Conservation (phyloP, 2,888 invertebrate species). For the Mythimna lalbum region DNA sequence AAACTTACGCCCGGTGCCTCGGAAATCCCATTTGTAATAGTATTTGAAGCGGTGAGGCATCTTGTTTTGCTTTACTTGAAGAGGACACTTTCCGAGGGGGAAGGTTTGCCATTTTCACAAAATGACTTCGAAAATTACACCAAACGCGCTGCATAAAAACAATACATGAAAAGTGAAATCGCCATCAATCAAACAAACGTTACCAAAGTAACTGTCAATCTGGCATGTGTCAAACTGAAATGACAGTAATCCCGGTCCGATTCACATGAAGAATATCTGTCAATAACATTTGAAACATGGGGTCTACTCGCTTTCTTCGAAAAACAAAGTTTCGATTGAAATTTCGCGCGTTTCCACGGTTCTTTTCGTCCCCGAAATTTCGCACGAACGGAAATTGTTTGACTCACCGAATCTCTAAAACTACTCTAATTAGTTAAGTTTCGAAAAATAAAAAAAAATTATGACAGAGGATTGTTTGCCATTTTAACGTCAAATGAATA, state of each 20-base stretch:
- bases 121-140: slow-evolving; percentile 61
- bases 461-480: too few species aligned
- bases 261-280: too few species aligned
- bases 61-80: slow-evolving; percentile 93
- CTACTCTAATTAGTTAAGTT: too few species aligned
- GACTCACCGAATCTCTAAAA: too few species aligned
- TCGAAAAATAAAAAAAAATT: too few species aligned
- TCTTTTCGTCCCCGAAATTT: too few species aligned
- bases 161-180: slow-evolving; percentile 42
- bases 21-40: slow-evolving; percentile 97
- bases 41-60: slow-evolving; percentile 94
- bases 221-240: slow-evolving; percentile 11
- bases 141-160: slow-evolving; percentile 75
- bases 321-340: too few species aligned
- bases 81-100: slow-evolving; percentile 95
- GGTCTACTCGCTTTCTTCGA: too few species aligned
- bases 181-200: slow-evolving; percentile 42
- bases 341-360: too few species aligned
- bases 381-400: too few species aligned
- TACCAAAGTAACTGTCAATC: slow-evolving; percentile 16
- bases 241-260: neutral
- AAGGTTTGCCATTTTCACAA: slow-evolving; percentile 92
- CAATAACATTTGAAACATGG: too few species aligned
- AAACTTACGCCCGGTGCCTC: slow-evolving; percentile 96
- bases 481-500: too few species aligned